phyloP scores from a whole-genome alignment of 2,113 vertebrate genomes.

The Xiphorhynchus elegans region DNA sequence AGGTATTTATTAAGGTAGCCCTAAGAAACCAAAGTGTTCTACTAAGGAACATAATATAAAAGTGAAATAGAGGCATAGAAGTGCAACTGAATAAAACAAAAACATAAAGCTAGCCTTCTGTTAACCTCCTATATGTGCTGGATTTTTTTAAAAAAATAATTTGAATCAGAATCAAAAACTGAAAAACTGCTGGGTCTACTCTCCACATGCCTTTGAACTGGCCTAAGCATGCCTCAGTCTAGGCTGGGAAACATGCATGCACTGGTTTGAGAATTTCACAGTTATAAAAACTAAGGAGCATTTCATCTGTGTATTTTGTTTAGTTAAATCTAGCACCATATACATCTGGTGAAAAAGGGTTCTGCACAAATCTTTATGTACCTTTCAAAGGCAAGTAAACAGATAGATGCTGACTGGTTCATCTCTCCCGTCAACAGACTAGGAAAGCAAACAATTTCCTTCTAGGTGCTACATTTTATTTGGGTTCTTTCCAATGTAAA shows the following conservation, averaged over 20 bases:
- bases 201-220: slow-evolving; percentile 34
- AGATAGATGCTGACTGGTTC: not conserved
- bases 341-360: not conserved
- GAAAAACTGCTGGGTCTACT: slow-evolving; percentile 41
- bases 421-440: not conserved
- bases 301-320: slow-evolving; percentile 18
- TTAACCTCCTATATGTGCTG: not conserved
- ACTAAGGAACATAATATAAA: not conserved
- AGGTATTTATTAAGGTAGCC: not conserved
- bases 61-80: not conserved
- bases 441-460: slow-evolving; percentile 17
- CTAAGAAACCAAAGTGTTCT: not conserved
- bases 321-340: not conserved
- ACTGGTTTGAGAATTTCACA: slow-evolving; percentile 55
- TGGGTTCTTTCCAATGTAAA: not conserved
- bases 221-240: slow-evolving; percentile 49
- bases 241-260: not conserved
- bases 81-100: not conserved
- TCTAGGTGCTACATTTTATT: not conserved
- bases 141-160: not conserved
- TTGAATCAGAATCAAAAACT: slow-evolving; percentile 49
- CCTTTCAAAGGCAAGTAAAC: not conserved
- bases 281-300: slow-evolving; percentile 10
- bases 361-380: not conserved
- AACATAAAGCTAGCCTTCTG: not conserved